Evolutionary conservation across 1,140 invertebrate species (phyloP), one percentile per base, ranked within the genome.

Genomic region (Drosophila teissieri): DNA sequence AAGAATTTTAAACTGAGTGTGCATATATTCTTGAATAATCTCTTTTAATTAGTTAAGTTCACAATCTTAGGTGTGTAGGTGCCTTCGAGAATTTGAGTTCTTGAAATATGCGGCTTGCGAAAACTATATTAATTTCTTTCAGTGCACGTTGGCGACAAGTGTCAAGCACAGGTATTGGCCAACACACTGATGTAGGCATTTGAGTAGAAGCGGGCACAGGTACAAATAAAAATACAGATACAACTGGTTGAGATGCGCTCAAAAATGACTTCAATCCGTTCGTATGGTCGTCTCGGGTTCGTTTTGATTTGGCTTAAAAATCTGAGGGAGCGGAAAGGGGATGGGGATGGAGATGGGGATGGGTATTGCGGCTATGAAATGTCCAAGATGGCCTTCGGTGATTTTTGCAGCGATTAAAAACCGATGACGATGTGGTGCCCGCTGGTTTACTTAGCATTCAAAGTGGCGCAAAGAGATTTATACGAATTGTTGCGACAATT

Each of bases 331-430:
- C 34, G 10, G 49, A 24, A 37, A 4, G 14, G 11, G 14, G 37
- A 14, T 3, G 34, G 51, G 54, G 24, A 15, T 14, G 34, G 51
- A 44, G 24, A 15, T 14, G 10, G 49, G 15, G 3, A 36, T 17
- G 48, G 51, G 60, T 27, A 55, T 14, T 77, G 70, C 49, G 49
- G 36, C 75, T 75, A 65, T 76, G 84, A 89, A 89, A 88, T 83
- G 80, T 80, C 76, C 84, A 83, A 72, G 79, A 80, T 89, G 83
- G 83, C 83, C 83, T 88, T 88, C 83, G 73, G 61, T 67, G 60
- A 58, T 89, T 85, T 67, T 89, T 89, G 83, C 80, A 89, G 61
- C 63, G 83, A 88, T 88, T 88, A 73, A 89, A 89, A 83, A 79
- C 57, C 69, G 81, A 88, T 82, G 81, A 86, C 81, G 81, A 64